Evolutionary conservation across 2,113 vertebrate species (phyloP).

Genomic region (Poeciliopsis turrubarensis): DNA sequence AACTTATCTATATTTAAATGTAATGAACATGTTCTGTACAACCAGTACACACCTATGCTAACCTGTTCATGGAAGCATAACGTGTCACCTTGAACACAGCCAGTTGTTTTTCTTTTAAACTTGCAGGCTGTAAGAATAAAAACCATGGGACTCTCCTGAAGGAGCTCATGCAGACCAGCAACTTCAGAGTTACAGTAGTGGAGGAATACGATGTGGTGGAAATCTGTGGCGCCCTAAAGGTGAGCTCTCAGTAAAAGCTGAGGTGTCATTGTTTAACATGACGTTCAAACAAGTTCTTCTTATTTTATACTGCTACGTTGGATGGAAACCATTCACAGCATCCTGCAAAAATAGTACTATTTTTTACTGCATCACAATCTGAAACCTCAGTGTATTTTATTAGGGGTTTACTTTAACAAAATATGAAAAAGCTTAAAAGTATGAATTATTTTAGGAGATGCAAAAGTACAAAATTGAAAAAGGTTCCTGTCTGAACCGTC

Average conservation of each 20-base stretch:
- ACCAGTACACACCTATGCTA: too few species aligned
- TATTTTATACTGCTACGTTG: background rate
- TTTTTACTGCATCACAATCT: background rate
- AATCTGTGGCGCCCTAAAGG: slow-evolving; percentile 97
- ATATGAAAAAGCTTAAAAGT: too few species aligned
- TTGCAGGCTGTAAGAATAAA: slow-evolving; percentile 87
- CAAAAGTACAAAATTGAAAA: background rate
- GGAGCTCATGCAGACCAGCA: slow-evolving; percentile 92
- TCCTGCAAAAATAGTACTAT: background rate
- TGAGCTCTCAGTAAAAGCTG: slow-evolving; percentile 46
- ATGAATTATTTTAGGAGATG: background rate
- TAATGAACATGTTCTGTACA: too few species aligned
- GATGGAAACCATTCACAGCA: background rate
- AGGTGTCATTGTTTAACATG: background rate
- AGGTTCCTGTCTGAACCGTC: background rate
- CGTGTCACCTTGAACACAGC: background rate
- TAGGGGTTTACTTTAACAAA: too few species aligned
- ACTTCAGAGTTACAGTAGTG: slow-evolving; percentile 93
- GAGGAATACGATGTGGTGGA: slow-evolving; percentile 93
- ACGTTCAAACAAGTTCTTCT: background rate
- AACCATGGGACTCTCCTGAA: slow-evolving; percentile 87
- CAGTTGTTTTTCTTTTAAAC: background rate
- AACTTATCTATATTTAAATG: too few species aligned
- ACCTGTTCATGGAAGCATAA: too few species aligned
- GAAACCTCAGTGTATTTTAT: too few species aligned